Base-by-base conservation (phyloP, 2,113 vertebrate species). In the Pollimyrus isidori region DNA sequence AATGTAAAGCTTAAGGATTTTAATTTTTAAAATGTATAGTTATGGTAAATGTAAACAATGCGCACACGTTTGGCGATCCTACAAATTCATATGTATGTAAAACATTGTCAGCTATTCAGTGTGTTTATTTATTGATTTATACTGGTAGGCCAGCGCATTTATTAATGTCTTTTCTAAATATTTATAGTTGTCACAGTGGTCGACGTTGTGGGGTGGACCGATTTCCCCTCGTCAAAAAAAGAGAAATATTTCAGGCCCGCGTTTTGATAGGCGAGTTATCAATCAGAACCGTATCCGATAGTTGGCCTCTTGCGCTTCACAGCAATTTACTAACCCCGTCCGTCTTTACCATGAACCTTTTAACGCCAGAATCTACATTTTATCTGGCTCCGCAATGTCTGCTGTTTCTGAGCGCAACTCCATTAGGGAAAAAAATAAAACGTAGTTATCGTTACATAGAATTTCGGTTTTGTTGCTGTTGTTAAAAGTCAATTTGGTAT, bases 311-410 rank as follows among this genome's bases (percentile, higher is more conserved):
- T 83, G 73, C 53, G 56, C 53, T 87, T 56, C 89, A 48, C 94
- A 94, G 93, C 95, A 95, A 96, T 96, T 97, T 95, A 96, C 96
- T 95, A 95, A 95, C 93, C 84, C 93, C 91, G 92, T 93, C 93
- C 93, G 90, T 92, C 95, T 95, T 95, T 94, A 93, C 93, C 93
- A 94, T 95, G 96, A 95, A 96, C 96, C 96, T 96, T 96, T 96
- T 96, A 96, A 97, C 94, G 96, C 97, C 96, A 97, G 96, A 96
- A 95, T 93, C 94, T 95, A 95, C 96, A 96, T 97, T 96, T 97
- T 96, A 87, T 87, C 85, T 87, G 97, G 97, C 97, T 97, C 97
- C 96, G 95, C 94, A 92, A 94, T 96, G 97, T 97, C 97, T 97
- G 95, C 95, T 93, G 86, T 90, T 95, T 94, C 95, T 92, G 95